phyloP scores from a whole-genome alignment of 2,888 invertebrate species.

The Stenodema calcarata region DNA sequence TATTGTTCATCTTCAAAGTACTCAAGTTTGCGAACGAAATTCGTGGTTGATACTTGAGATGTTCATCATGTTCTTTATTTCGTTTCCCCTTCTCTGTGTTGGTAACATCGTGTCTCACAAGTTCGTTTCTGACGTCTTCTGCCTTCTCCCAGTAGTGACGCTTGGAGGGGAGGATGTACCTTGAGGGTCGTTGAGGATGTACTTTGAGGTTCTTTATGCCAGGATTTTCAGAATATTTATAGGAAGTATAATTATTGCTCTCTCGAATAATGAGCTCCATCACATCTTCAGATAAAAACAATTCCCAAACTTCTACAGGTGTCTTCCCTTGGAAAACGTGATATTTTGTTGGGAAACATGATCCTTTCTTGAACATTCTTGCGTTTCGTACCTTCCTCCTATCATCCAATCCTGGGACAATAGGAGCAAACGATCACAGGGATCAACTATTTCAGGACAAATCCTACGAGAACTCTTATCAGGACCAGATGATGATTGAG shows the following conservation, averaged over 20 bases:
- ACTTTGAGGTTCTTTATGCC: background rate
- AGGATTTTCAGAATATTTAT: background rate
- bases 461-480: too few species aligned
- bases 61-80: too few species aligned
- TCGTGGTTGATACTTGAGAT: too few species aligned
- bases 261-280: background rate
- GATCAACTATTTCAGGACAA: background rate
- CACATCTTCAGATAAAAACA: background rate
- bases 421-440: too few species aligned
- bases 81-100: too few species aligned
- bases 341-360: background rate
- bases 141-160: background rate
- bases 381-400: background rate
- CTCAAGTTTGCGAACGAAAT: too few species aligned
- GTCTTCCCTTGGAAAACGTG: background rate
- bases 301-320: background rate
- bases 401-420: background rate
- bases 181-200: background rate
- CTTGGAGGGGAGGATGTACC: background rate
- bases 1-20: too few species aligned
- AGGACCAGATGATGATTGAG: background rate
- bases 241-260: too few species aligned
- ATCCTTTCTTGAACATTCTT: background rate
- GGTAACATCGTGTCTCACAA: too few species aligned
- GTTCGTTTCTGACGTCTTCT: too few species aligned